A percentile compares a stretch with the other conserved stretches of the same genome.
Evolutionary conservation across 1,140 invertebrate genomes (phyloP).

Genomic region (Conopomorpha cramerella): DNA sequence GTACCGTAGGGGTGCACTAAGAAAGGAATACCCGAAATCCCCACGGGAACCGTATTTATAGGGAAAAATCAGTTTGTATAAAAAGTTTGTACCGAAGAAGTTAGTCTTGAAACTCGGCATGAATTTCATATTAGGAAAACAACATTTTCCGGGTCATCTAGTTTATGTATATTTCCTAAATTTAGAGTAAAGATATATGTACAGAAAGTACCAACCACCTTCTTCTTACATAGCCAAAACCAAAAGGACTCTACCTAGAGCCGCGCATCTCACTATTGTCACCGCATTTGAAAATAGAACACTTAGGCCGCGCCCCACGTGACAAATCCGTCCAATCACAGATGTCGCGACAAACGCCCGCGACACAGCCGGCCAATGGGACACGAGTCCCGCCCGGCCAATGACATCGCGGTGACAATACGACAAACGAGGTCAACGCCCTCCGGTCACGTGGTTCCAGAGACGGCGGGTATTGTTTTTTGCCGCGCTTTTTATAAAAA

Average conservation of each 20-base stretch:
- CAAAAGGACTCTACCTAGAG: not conserved
- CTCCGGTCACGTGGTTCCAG: constrained; percentile 21
- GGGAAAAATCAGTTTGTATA: too few species aligned
- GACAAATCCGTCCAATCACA: constrained; percentile 19
- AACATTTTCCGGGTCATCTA: too few species aligned
- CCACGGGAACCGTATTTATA: too few species aligned
- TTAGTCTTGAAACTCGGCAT: constrained; percentile 5
- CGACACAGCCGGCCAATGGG: constrained; percentile 22
- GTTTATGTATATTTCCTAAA: too few species aligned
- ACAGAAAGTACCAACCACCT: not conserved
- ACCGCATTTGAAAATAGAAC: constrained; percentile 21
- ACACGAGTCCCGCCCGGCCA: constrained; percentile 40
- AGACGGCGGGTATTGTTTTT: constrained; percentile 7
- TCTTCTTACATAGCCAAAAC: too few species aligned
- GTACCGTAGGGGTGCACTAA: too few species aligned
- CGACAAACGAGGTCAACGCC: constrained; percentile 27
- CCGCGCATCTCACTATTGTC: constrained; percentile 1
- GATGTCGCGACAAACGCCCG: not conserved
- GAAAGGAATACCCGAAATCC: too few species aligned
- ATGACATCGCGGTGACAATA: constrained; percentile 49
- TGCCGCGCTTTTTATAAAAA: too few species aligned
- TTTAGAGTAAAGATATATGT: too few species aligned
- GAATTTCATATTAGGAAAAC: too few species aligned
- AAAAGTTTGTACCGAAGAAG: too few species aligned
- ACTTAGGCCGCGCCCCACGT: constrained; percentile 24